Evolutionary conservation across 1,140 invertebrate genomes (phyloP).

Genomic region (Pseudomyrmex concolor): DNA sequence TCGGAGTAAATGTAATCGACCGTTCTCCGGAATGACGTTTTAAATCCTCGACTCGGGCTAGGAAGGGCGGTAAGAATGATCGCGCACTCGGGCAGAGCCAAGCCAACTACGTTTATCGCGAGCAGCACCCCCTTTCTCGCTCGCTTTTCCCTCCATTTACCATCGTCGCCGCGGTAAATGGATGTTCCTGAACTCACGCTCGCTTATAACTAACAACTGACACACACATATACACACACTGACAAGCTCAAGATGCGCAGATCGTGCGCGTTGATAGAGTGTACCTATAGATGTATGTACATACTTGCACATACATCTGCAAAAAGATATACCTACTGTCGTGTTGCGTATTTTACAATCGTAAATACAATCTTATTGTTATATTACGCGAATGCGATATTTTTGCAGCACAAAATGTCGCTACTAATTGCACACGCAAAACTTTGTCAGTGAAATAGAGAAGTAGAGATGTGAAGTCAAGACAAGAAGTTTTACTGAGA

Average conservation of each 20-base stretch:
- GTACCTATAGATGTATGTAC: not conserved
- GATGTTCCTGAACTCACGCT: constrained; percentile 63
- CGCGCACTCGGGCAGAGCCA: constrained; percentile 60
- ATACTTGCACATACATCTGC: not conserved
- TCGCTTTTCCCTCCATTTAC: constrained; percentile 20
- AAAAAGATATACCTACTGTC: too few relatives aligned
- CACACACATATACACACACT: constrained; percentile 41
- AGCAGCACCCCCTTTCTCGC: constrained; percentile 2
- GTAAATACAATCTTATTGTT: not conserved
- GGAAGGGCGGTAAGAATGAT: constrained; percentile 59
- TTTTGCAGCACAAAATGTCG: not conserved
- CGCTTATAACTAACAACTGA: constrained; percentile 67
- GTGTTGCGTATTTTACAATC: constrained; percentile 2
- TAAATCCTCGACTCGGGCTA: constrained; percentile 58
- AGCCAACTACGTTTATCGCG: constrained; percentile 77
- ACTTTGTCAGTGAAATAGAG: constrained; percentile 13
- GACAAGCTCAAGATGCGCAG: constrained; percentile 74
- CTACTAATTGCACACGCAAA: constrained; percentile 31
- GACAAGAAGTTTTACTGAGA: not conserved
- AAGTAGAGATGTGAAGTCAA: constrained; percentile 20
- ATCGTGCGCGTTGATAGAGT: constrained; percentile 39
- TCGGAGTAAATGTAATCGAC: constrained; percentile 66
- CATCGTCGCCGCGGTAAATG: constrained; percentile 51
- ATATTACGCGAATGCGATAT: not conserved
- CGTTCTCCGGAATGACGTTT: constrained; percentile 64